Evolutionary conservation across 2,797 vertebrate species (phyloP).

Genomic region (Salarias fasciatus): DNA sequence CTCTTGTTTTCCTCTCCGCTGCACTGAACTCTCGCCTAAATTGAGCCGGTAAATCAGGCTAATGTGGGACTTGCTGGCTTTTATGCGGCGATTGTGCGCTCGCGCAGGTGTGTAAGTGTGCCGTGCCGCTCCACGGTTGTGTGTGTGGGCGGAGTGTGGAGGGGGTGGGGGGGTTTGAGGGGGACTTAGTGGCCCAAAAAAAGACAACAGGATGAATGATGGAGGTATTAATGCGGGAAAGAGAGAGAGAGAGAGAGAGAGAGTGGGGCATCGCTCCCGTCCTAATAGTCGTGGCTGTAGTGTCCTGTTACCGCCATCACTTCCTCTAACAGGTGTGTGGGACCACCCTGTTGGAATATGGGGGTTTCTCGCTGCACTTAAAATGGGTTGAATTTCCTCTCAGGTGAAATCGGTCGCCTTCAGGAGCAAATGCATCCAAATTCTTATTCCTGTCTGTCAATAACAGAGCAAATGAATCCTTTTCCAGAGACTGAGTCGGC

Average conservation of each 20-base stretch:
- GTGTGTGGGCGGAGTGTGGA: neutral
- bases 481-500: no score
- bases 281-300: slow-evolving; percentile 27
- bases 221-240: slow-evolving; percentile 40
- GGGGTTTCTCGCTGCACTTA: no score
- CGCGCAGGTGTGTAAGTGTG: slow-evolving; percentile 29
- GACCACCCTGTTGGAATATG: slow-evolving; percentile 8
- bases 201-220: slow-evolving; percentile 49
- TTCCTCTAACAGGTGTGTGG: slow-evolving; percentile 5
- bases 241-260: slow-evolving; percentile 15
- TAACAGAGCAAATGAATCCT: no score
- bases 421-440: no score
- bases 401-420: no score
- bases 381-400: no score
- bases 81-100: slow-evolving; percentile 44
- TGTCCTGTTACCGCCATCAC: slow-evolving; percentile 30
- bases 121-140: no score
- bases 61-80: slow-evolving; percentile 50
- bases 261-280: slow-evolving; percentile 14
- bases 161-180: slow-evolving; percentile 2
- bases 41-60: slow-evolving; percentile 69
- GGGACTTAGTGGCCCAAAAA: slow-evolving; percentile 37
- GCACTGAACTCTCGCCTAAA: slow-evolving; percentile 58
- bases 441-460: no score
- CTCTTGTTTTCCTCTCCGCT: slow-evolving; percentile 64